Base-by-base conservation (phyloP, 2,797 vertebrate genomes). In the Spondyliosoma cantharus region DNA sequence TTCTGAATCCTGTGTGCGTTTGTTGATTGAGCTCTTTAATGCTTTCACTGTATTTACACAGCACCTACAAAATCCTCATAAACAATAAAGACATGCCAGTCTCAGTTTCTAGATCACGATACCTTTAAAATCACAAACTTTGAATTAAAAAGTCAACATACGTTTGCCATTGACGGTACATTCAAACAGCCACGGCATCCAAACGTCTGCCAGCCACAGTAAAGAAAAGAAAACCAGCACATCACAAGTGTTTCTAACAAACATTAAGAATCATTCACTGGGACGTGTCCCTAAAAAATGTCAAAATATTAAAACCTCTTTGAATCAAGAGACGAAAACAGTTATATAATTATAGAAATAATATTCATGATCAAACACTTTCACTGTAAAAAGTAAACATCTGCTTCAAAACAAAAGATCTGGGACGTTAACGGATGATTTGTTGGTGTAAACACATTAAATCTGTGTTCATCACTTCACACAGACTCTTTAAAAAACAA, bases 111-210 rank as follows among this genome's bases (percentile, higher is more conserved):
- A 37, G 8, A 11, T 37, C 37, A 37, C 37, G 37, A 11, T 11
- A 37, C 37, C 37, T 37, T 37, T 37, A 37, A 74, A 72, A 72
- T 77, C 67, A 58, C 19, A 68, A 19, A 57, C 32, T 56, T 14
- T 43, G 32, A 80, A 64, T 71, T 85, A 50, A 81, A 81, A 58
- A 69, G 60, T 74, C 19, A 69, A 56, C 66, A 46, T 32, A 65
- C 62, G 48, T 2, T 67, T 32, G 37, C n/a, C 37, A 19, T 0
- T 19, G 22, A 42, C 42, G 17, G 7, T 52, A 81, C 79, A 71
- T 76, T 87, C 76, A 86, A 74, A 79, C 69, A 70, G 76, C 66
- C 63, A 79, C 82, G 71, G 79, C 42, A 43, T 58, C 11, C 69
- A 62, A 50, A 78, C 60, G 68, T 64, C 9, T 11, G 7, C 66